Evolutionary conservation across 2,113 vertebrate genomes (phyloP).

Genomic region (Ophiodon elongatus): DNA sequence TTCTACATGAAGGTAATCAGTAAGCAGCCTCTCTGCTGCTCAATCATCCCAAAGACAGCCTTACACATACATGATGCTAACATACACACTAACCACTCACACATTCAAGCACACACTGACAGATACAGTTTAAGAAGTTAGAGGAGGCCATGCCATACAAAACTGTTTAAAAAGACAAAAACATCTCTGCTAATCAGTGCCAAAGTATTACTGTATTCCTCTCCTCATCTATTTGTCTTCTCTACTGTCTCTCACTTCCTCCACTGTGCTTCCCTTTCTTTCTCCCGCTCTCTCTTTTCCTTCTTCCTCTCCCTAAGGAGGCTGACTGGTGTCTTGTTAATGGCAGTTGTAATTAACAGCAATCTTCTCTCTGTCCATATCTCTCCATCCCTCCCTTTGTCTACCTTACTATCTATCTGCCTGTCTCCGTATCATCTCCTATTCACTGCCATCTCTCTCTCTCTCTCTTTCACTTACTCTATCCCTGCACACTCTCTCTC

Average conservation of each 20-base stretch:
- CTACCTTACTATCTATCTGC: constrained; percentile 87
- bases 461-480: constrained; percentile 39
- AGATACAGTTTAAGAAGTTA: constrained; percentile 7
- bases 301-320: constrained; percentile 79
- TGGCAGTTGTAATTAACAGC: constrained; percentile 95
- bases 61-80: constrained; percentile 57
- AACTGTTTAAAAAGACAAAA: not conserved
- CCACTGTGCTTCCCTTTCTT: not conserved
- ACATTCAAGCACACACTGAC: constrained; percentile 28
- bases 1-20: constrained; percentile 97
- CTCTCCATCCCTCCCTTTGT: constrained; percentile 78
- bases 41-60: constrained; percentile 87
- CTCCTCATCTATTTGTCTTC: constrained; percentile 31
- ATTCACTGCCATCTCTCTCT: constrained; percentile 82
- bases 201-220: constrained; percentile 3
- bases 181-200: constrained; percentile 10
- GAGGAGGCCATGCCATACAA: not conserved
- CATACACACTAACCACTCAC: constrained; percentile 73
- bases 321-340: constrained; percentile 86
- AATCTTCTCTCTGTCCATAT: constrained; percentile 89
- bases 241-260: constrained; percentile 26
- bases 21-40: constrained; percentile 90
- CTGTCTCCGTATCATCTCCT: constrained; percentile 78
- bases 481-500: constrained; percentile 62
- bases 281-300: constrained; percentile 33